A percentile compares a stretch with the other conserved stretches of the same genome.
These are phyloP conservation scores for Acipenser ruthenus DNA, from an alignment of 2,797 vertebrate species.

Conservation along the genomic window DNA sequence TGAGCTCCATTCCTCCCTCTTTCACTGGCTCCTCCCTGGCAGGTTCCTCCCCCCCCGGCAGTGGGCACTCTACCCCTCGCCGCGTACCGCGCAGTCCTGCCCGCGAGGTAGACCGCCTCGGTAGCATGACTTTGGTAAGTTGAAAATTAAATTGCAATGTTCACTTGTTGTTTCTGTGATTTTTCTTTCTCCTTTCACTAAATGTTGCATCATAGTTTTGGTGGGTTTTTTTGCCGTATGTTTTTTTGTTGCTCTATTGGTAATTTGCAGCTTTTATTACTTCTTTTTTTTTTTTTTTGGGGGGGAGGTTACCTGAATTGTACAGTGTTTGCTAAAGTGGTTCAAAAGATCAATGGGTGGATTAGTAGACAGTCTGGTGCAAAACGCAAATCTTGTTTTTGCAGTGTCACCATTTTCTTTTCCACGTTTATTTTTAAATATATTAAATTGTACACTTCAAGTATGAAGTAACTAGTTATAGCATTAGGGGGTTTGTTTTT, in stretches of 20 bases:
- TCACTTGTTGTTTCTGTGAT: no score
- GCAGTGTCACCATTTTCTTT: no score
- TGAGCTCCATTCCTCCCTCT: constrained; percentile 69
- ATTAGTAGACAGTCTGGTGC: no score
- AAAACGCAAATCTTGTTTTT: no score
- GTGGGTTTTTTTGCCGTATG: neutral
- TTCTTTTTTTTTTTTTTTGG: constrained; percentile 25
- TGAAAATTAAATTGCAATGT: neutral
- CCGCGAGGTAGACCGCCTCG: constrained; percentile 85
- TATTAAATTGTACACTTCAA: no score
- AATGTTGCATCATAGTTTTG: neutral
- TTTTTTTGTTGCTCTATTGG: neutral
- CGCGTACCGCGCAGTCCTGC: constrained; percentile 80
- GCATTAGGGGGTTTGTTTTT: neutral
- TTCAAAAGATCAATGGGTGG: no score
- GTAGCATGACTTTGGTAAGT: constrained; percentile 89
- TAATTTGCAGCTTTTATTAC: constrained; percentile 5
- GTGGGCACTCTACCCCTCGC: constrained; percentile 82
- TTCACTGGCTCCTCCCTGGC: constrained; percentile 55
- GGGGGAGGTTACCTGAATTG: no score
- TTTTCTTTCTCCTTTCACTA: neutral
- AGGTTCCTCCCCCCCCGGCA: constrained; percentile 81
- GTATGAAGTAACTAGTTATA: no score
- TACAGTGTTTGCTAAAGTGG: no score
- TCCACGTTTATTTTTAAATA: no score